A percentile compares a stretch with the other conserved stretches of the same genome.
These are phyloP conservation scores for Epistrophe grossulariae DNA, from an alignment of 2,888 invertebrate genomes.

Conservation along the genomic window DNA sequence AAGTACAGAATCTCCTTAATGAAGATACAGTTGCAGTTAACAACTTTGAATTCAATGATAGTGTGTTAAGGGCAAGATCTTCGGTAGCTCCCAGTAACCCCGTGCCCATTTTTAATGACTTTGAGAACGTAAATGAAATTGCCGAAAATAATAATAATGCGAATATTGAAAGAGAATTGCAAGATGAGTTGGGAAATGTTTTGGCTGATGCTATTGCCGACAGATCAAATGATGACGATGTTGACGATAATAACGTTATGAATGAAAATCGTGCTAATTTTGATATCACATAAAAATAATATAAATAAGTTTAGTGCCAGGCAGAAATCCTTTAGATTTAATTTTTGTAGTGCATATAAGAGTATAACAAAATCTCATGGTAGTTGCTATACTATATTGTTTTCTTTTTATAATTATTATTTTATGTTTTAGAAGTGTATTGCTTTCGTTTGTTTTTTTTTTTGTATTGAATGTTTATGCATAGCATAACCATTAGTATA, in stretches of 20 bases:
- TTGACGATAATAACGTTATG: slow-evolving; percentile 67
- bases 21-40: slow-evolving; percentile 77
- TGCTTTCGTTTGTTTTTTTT: slow-evolving; percentile 15
- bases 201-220: slow-evolving; percentile 66
- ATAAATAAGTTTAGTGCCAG: slow-evolving; percentile 28
- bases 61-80: slow-evolving; percentile 33
- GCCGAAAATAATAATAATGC: slow-evolving; percentile 83
- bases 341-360: not conserved
- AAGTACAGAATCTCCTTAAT: slow-evolving; percentile 82
- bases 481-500: slow-evolving; percentile 61
- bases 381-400: slow-evolving; percentile 6
- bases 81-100: slow-evolving; percentile 21
- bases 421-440: slow-evolving; percentile 1
- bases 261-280: slow-evolving; percentile 72
- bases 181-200: slow-evolving; percentile 78
- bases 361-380: slow-evolving; percentile 26
- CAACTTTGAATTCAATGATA: slow-evolving; percentile 58
- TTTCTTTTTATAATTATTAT: not conserved
- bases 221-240: slow-evolving; percentile 55
- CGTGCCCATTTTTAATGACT: slow-evolving; percentile 53
- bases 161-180: slow-evolving; percentile 82
- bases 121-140: slow-evolving; percentile 82
- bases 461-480: slow-evolving; percentile 48
- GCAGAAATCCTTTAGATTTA: not conserved
- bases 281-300: slow-evolving; percentile 54